Base-by-base conservation (phyloP, 2,797 vertebrate genomes). In the Sebastolobus altivelis region DNA sequence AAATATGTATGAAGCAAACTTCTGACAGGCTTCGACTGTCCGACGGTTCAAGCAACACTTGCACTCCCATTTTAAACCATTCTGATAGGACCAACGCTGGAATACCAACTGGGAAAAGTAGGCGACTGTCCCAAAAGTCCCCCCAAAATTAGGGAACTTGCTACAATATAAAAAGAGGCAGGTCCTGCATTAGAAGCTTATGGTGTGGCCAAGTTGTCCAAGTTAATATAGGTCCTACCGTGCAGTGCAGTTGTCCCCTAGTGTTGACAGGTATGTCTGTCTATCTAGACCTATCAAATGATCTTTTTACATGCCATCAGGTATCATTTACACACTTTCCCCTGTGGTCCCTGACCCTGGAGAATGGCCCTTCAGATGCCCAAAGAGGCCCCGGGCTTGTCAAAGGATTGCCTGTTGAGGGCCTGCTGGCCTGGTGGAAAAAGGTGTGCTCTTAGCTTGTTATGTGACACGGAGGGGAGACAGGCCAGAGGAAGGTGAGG, bases 291-390 rank as follows among this genome's bases (percentile, higher is more conserved):
- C 73, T 85, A 87, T 88, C 87, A 85, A 80, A 86, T 86, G 79
- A 86, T 87, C 88, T 85, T 87, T 90, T 90, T 89, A 93, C 88
- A 93, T 90, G 82, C 83, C 84, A 87, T 87, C 82, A 75, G 80
- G 84, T 93, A 91, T 93, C 89, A 81, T 92, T 93, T 92, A 89
- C 91, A 88, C 76, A 87, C 87, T 85, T 88, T 88, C 85, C 80
- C 80, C 77, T 81, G 86, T 83, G 89, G 89, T 86, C 87, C 82
- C 83, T 88, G 84, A 88, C 77, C 81, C 79, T 65, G 46, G 83
- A 91, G 87, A 91, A 87, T 71, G 86, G 82, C 35, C 83, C 77
- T 80, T 89, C 80, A 88, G 87, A 93, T 80, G 77, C 81, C 84
- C 80, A 73, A 38, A 76, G 86, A 85, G 87, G 89, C 87, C 87